A percentile compares a stretch with the other conserved stretches of the same genome.
Conservation (phyloP, 2,113 vertebrate species). For the Ciconia maguari region DNA sequence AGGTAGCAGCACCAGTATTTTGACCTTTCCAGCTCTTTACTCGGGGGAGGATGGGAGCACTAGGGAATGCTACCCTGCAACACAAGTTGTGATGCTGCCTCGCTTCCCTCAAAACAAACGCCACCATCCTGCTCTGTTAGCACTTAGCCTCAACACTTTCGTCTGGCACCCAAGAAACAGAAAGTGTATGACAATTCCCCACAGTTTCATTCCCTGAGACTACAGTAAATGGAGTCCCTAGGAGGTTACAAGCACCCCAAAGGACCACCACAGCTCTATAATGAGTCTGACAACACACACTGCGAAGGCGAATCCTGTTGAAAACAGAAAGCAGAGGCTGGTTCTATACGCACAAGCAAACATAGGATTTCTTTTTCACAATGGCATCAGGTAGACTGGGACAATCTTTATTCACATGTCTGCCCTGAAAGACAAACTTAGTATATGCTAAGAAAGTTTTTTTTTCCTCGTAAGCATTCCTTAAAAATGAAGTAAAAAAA, state of each 20-base stretch:
- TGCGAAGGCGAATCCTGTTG: background rate
- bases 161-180: background rate
- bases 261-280: background rate
- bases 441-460: fast-evolving
- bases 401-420: background rate
- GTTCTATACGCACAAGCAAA: background rate
- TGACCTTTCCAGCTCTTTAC: background rate
- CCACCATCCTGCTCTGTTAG: background rate
- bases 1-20: background rate
- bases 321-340: background rate
- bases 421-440: background rate
- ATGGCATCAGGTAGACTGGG: background rate
- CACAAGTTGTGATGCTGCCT: background rate
- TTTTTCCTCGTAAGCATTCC: background rate
- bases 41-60: background rate
- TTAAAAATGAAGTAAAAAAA: background rate
- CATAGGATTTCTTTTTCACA: background rate
- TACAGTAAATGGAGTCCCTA: background rate
- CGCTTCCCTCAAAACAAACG: background rate
- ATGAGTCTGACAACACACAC: background rate
- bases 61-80: background rate
- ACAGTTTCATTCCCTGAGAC: background rate
- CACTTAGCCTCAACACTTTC: background rate
- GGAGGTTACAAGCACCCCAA: background rate
- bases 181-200: background rate